These are phyloP conservation scores for Xerus inauris DNA, from an alignment of 2,113 vertebrate species.

Conservation along the genomic window DNA sequence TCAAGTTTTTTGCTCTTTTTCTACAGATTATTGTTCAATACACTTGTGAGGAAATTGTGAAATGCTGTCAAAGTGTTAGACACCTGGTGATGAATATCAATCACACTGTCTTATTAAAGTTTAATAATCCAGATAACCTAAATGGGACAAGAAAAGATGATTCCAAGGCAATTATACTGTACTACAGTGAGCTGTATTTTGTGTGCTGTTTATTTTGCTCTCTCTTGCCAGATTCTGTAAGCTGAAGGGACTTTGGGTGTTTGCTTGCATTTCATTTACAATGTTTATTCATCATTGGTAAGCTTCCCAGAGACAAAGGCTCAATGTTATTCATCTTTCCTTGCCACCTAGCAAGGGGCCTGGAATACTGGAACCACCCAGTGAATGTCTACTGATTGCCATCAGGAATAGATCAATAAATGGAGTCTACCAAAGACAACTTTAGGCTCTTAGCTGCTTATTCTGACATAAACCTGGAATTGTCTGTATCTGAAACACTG, in stretches of 20 bases:
- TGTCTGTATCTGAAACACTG: background rate
- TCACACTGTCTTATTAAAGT: background rate
- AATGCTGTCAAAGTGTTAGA: background rate
- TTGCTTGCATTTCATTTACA: background rate
- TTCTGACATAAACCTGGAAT: background rate
- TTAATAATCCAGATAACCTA: slow-evolving; percentile 22
- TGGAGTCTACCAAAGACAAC: background rate
- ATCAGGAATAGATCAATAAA: background rate
- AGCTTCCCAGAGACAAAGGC: background rate
- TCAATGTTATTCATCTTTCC: background rate
- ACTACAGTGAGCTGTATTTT: background rate
- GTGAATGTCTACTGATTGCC: background rate
- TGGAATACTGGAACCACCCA: background rate
- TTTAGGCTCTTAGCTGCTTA: background rate
- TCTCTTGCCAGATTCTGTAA: background rate
- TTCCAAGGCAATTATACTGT: background rate
- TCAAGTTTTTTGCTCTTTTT: slow-evolving; percentile 13
- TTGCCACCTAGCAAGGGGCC: background rate
- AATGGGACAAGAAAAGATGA: slow-evolving; percentile 32
- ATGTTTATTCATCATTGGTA: background rate
- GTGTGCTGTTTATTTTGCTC: background rate
- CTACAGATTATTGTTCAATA: slow-evolving; percentile 26
- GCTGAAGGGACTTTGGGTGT: background rate
- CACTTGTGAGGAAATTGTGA: slow-evolving; percentile 40
- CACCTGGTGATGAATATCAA: slow-evolving; percentile 6